Evolutionary conservation across 2,113 vertebrate species (phyloP).

Genomic region (Leucosticte australis): DNA sequence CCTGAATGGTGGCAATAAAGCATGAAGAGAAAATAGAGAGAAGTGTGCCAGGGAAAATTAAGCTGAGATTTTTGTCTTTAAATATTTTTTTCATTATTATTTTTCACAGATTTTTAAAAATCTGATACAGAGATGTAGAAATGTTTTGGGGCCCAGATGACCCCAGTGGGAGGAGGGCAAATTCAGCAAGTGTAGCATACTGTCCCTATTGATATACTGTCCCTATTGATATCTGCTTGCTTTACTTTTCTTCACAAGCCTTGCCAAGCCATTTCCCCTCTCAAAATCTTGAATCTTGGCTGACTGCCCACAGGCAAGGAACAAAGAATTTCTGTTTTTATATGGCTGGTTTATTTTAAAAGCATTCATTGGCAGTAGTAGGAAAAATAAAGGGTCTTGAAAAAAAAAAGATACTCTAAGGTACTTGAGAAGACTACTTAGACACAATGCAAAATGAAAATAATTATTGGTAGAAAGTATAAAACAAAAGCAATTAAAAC

Average conservation of each 20-base stretch:
- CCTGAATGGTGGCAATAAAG: neutral
- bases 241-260: slow-evolving; percentile 29
- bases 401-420: neutral
- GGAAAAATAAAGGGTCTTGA: neutral
- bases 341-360: slow-evolving; percentile 23
- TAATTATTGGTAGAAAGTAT: neutral
- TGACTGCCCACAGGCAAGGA: neutral
- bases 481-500: neutral
- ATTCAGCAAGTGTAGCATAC: neutral
- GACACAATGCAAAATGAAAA: neutral
- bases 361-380: neutral
- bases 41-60: neutral
- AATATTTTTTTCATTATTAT: neutral
- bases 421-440: neutral
- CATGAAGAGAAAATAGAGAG: neutral
- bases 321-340: slow-evolving; percentile 45
- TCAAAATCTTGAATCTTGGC: slow-evolving; percentile 36
- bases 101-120: neutral
- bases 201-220: neutral
- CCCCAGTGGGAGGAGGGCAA: neutral
- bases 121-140: neutral
- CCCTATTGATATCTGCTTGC: neutral
- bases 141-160: neutral
- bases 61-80: neutral
- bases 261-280: slow-evolving; percentile 39